phyloP scores from a whole-genome alignment of 2,797 vertebrate genomes.

The Hypotaenidia okinawae region DNA sequence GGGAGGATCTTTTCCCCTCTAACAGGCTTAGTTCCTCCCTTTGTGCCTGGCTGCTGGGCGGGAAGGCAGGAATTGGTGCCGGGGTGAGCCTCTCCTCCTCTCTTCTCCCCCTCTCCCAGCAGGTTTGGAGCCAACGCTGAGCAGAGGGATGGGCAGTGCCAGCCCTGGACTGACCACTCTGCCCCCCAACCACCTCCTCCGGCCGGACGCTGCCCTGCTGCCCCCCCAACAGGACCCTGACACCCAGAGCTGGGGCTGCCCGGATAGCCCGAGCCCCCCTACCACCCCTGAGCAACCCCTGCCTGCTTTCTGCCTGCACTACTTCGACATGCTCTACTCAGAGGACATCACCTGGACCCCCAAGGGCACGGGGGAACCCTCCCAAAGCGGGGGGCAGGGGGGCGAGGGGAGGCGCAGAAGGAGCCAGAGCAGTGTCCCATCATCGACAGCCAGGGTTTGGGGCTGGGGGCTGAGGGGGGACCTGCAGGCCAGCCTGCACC shows the following conservation, averaged over 20 bases:
- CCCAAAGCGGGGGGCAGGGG: constrained; percentile 28
- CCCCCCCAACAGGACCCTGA: constrained; percentile 8
- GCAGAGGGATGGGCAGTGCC: constrained; percentile 85
- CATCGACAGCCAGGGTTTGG: constrained; percentile 94
- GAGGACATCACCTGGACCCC: constrained; percentile 85
- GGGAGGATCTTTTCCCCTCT: constrained; percentile 65
- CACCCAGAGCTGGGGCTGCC: constrained; percentile 78
- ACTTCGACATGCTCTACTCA: constrained; percentile 89
- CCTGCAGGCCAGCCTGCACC: constrained; percentile 77
- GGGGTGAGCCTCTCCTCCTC: constrained; percentile 7
- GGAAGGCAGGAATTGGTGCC: constrained; percentile 18
- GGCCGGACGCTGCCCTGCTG: constrained; percentile 77
- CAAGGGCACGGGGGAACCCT: constrained; percentile 78
- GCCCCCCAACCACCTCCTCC: constrained; percentile 74
- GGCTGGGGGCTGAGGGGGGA: constrained; percentile 85
- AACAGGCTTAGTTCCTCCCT: constrained; percentile 78
- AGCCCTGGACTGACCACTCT: constrained; percentile 77
- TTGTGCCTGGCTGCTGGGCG: constrained; percentile 40
- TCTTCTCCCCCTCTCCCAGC: background rate
- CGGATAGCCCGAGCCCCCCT: constrained; percentile 79
- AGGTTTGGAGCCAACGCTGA: constrained; percentile 50
- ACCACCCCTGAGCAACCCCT: constrained; percentile 81
- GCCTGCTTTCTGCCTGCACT: constrained; percentile 87
- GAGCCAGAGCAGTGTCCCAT: constrained; percentile 87
- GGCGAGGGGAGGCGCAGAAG: constrained; percentile 52